These are phyloP conservation scores for Crocidura indochinensis DNA, from an alignment of 2,797 vertebrate species.

Conservation along the genomic window DNA sequence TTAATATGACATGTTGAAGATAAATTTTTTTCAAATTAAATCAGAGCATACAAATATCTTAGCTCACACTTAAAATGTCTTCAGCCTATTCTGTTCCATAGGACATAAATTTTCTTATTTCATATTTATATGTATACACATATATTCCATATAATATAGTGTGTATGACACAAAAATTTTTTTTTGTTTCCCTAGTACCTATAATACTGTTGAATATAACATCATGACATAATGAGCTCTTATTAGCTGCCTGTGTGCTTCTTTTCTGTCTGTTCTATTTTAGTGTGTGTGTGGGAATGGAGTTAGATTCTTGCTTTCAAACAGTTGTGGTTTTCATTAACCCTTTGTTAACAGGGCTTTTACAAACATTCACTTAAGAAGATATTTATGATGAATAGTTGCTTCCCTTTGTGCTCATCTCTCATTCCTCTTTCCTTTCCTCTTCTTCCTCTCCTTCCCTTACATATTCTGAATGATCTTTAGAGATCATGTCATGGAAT, in stretches of 20 bases:
- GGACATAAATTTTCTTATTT: not conserved
- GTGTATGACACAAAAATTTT: not conserved
- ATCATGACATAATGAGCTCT: not conserved
- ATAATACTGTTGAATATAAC: not conserved
- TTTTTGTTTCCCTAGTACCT: conserved; percentile 16
- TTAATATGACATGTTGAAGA: conserved; percentile 7
- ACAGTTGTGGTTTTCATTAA: conserved; percentile 59
- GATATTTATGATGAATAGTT: conserved; percentile 39
- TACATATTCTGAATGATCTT: conserved; percentile 19
- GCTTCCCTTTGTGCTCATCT: not conserved
- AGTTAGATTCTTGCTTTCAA: conserved; percentile 55
- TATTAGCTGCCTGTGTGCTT: conserved; percentile 9
- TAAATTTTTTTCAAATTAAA: conserved; percentile 20
- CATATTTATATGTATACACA: not conserved
- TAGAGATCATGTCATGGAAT: not conserved
- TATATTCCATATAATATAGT: not conserved
- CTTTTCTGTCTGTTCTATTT: conserved; percentile 66
- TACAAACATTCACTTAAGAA: conserved; percentile 21
- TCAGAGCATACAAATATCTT: conserved; percentile 23
- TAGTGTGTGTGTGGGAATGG: not conserved
- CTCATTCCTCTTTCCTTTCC: accelerated
- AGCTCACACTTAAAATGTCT: conserved; percentile 27
- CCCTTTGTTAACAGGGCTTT: conserved; percentile 48
- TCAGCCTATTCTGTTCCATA: not conserved
- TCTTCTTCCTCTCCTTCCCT: not conserved